These are phyloP conservation scores for Microcebus tavaratra DNA, from an alignment of 2,113 vertebrate species.

Conservation along the genomic window DNA sequence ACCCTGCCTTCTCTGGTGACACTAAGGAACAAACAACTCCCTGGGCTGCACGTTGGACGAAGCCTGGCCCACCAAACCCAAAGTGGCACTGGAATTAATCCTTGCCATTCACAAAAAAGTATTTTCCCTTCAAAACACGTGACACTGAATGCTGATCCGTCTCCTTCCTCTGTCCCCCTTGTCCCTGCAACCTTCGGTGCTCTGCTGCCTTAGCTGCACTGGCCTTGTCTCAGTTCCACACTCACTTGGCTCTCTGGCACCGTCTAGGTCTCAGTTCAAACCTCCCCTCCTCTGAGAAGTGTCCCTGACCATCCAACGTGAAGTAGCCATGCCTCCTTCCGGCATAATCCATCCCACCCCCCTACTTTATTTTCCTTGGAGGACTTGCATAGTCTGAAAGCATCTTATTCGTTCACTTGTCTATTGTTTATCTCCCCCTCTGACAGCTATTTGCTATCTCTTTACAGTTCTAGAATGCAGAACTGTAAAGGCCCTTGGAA, in stretches of 20 bases:
- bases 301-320: not conserved
- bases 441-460: not conserved
- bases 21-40: not conserved
- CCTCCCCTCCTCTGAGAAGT: not conserved
- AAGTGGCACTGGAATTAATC: not conserved
- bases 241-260: not conserved
- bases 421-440: not conserved
- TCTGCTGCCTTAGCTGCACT: not conserved
- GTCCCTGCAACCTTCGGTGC: not conserved
- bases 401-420: not conserved
- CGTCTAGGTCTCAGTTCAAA: not conserved
- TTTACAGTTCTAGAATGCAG: not conserved
- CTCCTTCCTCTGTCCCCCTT: not conserved
- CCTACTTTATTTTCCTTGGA: not conserved
- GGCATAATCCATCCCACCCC: too few relatives aligned
- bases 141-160: not conserved
- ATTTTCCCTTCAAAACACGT: not conserved
- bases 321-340: rapidly evolving
- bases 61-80: not conserved
- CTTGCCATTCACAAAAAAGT: not conserved
- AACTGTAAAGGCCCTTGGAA: not conserved
- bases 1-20: not conserved
- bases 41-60: not conserved
- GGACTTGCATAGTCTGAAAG: not conserved
- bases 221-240: not conserved